These are phyloP conservation scores for Hypolimnas misippus DNA, from an alignment of 2,888 invertebrate genomes.

Conservation along the genomic window DNA sequence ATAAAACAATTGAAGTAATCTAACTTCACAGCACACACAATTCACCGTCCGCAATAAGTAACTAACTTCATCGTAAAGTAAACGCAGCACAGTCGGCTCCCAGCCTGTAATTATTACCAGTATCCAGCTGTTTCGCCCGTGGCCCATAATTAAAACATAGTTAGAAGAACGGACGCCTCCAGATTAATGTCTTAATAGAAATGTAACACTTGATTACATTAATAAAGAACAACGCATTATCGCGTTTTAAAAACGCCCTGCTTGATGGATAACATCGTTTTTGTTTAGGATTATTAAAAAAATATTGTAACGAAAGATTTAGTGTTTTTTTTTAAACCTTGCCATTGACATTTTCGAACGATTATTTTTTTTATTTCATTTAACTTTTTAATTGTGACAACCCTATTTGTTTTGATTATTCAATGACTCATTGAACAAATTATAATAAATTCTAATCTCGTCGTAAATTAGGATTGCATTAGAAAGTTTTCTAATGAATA, in stretches of 20 bases:
- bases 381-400: too few species aligned
- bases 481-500: conserved; percentile 21
- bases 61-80: conserved; percentile 25
- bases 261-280: conserved; percentile 62
- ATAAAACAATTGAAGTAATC: background rate
- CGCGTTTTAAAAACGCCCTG: conserved; percentile 54
- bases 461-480: conserved; percentile 27
- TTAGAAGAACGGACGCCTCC: conserved; percentile 67
- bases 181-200: conserved; percentile 80
- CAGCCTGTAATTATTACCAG: conserved; percentile 72
- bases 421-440: conserved; percentile 29
- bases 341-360: too few species aligned
- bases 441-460: conserved; percentile 26
- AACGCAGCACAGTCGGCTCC: conserved; percentile 58
- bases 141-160: conserved; percentile 80
- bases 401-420: conserved; percentile 30
- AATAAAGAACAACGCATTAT: conserved; percentile 57
- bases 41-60: background rate
- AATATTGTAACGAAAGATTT: too few species aligned
- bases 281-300: conserved; percentile 23
- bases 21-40: background rate
- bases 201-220: conserved; percentile 74
- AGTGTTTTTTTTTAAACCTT: too few species aligned
- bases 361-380: too few species aligned
- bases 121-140: conserved; percentile 65